Evolutionary conservation across 2,797 vertebrate species (phyloP).

Genomic region (Acipenser ruthenus): DNA sequence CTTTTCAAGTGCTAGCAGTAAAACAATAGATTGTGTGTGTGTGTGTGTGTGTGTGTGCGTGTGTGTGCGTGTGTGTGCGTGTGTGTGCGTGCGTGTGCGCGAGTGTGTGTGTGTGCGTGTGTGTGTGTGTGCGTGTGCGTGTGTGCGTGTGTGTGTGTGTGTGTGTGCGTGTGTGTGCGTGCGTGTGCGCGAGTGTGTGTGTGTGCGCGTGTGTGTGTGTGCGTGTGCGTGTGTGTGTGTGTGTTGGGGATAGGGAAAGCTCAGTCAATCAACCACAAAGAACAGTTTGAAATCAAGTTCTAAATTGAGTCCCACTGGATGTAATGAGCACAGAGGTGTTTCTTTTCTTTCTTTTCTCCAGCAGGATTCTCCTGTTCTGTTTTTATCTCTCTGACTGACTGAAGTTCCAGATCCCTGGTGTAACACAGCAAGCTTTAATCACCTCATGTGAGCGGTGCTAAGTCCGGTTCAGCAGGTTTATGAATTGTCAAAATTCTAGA

Average conservation of each 20-base stretch:
- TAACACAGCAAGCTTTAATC: background rate
- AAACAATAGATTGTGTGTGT: no score
- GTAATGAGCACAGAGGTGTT: background rate
- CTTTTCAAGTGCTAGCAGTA: background rate
- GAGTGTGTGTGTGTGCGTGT: background rate
- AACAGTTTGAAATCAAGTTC: conserved; percentile 4
- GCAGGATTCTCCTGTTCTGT: background rate
- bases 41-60: no score
- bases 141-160: background rate
- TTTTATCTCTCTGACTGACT: background rate
- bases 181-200: background rate
- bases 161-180: background rate
- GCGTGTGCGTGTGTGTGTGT: background rate
- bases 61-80: background rate
- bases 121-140: background rate
- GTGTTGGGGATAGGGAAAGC: background rate
- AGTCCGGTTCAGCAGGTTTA: no score
- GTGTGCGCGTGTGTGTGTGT: background rate
- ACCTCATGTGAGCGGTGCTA: background rate
- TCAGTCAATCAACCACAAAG: background rate
- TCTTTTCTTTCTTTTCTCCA: background rate
- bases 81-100: background rate
- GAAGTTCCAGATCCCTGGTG: background rate
- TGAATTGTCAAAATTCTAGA: no score
- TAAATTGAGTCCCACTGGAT: conserved; percentile 1